Percentiles rank a stretch among this genome's conserved stretches.
Evolutionary conservation across 1,140 invertebrate genomes (phyloP).

Genomic region (Eufriesea mexicana): DNA sequence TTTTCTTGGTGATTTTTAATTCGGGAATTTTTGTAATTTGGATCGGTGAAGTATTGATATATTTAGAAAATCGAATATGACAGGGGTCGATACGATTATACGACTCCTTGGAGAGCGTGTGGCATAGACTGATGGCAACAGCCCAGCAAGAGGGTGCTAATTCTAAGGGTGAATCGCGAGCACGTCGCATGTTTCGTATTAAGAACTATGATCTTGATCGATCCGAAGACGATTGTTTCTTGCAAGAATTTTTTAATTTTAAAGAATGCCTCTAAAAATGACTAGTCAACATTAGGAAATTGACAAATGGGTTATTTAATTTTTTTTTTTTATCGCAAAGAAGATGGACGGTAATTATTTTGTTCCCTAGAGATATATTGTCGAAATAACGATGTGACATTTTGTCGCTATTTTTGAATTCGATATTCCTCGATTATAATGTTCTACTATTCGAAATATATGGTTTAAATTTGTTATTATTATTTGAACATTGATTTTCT

Average conservation of each 20-base stretch:
- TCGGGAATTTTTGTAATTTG: no score
- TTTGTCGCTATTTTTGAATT: background rate
- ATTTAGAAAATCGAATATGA: no score
- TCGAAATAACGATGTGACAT: background rate
- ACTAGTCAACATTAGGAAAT: background rate
- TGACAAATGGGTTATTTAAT: background rate
- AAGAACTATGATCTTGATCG: constrained; percentile 41
- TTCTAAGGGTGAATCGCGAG: constrained; percentile 45
- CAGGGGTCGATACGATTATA: no score
- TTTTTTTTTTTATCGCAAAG: background rate
- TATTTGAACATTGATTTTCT: background rate
- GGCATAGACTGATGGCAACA: background rate
- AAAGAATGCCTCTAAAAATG: no score
- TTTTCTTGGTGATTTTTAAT: background rate
- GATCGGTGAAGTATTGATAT: no score
- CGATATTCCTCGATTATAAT: no score
- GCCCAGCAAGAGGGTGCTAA: background rate
- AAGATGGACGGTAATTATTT: background rate
- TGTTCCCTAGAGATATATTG: background rate
- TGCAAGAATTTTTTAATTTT: no score
- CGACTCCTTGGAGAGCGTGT: background rate
- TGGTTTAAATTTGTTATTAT: background rate
- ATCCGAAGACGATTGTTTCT: constrained; percentile 12
- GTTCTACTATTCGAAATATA: no score
- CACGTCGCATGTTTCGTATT: constrained; percentile 60